Evolutionary conservation across 2,888 invertebrate genomes (phyloP).

Genomic region (Crematogaster levior): DNA sequence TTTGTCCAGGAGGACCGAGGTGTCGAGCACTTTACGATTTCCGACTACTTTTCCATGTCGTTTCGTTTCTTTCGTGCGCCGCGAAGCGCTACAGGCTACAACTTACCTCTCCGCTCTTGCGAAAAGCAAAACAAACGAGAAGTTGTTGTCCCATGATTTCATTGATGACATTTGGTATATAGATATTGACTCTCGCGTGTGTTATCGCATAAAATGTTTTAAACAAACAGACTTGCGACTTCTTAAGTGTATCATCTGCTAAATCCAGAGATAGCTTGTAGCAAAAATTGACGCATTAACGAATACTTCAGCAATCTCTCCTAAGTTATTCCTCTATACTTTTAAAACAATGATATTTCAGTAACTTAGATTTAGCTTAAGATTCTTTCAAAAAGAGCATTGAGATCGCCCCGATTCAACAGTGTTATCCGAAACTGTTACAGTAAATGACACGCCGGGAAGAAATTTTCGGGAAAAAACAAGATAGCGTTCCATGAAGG

Average conservation of each 20-base stretch:
- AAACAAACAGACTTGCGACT: not conserved
- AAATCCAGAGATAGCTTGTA: not conserved
- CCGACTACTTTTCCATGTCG: slow-evolving; percentile 80
- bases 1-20: slow-evolving; percentile 84
- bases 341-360: not conserved
- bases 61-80: slow-evolving; percentile 70
- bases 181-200: not conserved
- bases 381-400: not conserved
- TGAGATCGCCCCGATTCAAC: not conserved
- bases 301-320: not conserved
- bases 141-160: not conserved
- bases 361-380: not conserved
- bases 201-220: slow-evolving; percentile 5
- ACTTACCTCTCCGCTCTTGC: not conserved
- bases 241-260: not conserved
- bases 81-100: slow-evolving; percentile 22
- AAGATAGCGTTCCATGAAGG: not conserved
- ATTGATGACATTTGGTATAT: not conserved
- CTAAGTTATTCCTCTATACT: not conserved
- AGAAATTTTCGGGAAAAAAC: not conserved
- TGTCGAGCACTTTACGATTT: slow-evolving; percentile 85
- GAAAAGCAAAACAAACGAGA: slow-evolving; percentile 32
- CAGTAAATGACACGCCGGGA: not conserved
- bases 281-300: not conserved
- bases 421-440: not conserved